Evolutionary conservation across 2,797 vertebrate genomes (phyloP).

Genomic region (Brotula barbata): DNA sequence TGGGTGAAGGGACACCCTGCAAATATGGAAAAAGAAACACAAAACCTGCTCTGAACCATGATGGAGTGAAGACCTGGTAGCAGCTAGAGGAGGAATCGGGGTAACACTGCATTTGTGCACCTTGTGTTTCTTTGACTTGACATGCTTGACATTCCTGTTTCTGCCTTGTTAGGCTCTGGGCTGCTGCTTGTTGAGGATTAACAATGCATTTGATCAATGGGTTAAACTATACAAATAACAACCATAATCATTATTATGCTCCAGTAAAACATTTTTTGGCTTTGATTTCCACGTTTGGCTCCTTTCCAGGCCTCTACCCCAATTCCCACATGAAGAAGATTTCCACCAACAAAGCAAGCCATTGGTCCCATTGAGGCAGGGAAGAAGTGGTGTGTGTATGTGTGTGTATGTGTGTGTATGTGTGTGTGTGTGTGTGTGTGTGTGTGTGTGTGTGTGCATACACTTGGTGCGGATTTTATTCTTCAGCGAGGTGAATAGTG

Average conservation of each 20-base stretch:
- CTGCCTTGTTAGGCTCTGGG: constrained; percentile 5
- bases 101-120: constrained; percentile 31
- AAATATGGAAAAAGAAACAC: constrained; percentile 29
- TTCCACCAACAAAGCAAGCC: constrained; percentile 50
- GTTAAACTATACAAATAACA: constrained; percentile 22
- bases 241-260: constrained; percentile 22
- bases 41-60: background rate
- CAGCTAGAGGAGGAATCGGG: constrained; percentile 15
- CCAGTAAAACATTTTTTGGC: background rate
- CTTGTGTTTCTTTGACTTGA: constrained; percentile 5
- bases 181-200: constrained; percentile 28
- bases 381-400: constrained; percentile 34
- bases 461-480: constrained; percentile 21
- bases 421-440: constrained; percentile 10
- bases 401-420: background rate
- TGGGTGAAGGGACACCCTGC: background rate
- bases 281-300: constrained; percentile 22
- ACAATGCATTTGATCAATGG: constrained; percentile 20
- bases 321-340: constrained; percentile 53
- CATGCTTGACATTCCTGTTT: constrained; percentile 40
- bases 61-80: background rate
- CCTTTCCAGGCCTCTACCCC: constrained; percentile 43
- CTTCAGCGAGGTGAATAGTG: constrained; percentile 51
- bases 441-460: too few species aligned
- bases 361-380: constrained; percentile 32